Evolutionary conservation across 2,797 vertebrate genomes (phyloP).

Genomic region (Graptemys geographica): DNA sequence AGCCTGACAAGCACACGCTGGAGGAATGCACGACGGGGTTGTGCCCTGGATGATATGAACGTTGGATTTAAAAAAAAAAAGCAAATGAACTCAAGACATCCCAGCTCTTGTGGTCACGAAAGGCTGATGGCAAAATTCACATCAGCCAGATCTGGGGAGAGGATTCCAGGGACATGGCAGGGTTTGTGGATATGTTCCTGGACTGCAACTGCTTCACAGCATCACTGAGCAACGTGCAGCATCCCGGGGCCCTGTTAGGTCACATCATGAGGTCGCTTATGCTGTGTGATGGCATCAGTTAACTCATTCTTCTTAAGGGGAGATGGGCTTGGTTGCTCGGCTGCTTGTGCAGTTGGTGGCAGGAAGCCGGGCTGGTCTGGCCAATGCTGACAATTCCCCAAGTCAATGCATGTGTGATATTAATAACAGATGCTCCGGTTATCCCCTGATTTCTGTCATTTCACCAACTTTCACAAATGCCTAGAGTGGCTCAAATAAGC

Average conservation of each 20-base stretch:
- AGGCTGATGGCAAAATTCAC: background rate
- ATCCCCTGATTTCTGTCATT: constrained; percentile 44
- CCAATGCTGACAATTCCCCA: background rate
- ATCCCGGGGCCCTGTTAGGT: no score
- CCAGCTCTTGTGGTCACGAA: constrained; percentile 29
- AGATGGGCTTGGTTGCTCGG: background rate
- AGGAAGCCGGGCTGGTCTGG: background rate
- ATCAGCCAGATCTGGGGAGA: background rate
- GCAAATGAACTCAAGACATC: constrained; percentile 2
- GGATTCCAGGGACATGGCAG: background rate
- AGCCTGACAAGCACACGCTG: constrained; percentile 5
- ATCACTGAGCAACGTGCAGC: no score
- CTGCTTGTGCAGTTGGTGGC: background rate
- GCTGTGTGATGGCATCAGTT: background rate
- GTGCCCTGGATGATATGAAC: constrained; percentile 22
- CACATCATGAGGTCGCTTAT: background rate
- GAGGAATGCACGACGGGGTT: constrained; percentile 21
- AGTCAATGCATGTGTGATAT: constrained; percentile 40
- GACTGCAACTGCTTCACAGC: background rate
- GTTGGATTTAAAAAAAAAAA: no score
- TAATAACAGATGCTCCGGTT: constrained; percentile 36
- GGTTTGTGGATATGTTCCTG: background rate
- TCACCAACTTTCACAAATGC: constrained; percentile 29
- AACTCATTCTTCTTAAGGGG: background rate
- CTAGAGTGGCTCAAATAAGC: constrained; percentile 13